Percentiles rank a stretch among this genome's conserved stretches.
These are phyloP conservation scores for Eupithecia subfuscata DNA, from an alignment of 2,888 invertebrate species.

Conservation along the genomic window DNA sequence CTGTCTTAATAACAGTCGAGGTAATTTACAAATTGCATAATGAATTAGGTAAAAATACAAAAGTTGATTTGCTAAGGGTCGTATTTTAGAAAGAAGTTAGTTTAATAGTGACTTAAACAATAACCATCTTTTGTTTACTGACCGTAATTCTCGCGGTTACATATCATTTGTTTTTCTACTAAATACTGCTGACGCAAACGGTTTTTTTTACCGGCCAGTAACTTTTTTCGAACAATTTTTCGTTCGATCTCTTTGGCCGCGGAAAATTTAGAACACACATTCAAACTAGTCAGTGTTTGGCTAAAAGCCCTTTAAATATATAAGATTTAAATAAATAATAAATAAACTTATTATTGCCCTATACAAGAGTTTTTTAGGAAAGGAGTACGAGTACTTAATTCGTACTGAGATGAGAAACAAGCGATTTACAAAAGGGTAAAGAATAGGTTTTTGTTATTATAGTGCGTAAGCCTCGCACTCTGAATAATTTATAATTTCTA, in stretches of 20 bases:
- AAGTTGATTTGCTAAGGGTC: neutral
- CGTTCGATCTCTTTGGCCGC: neutral
- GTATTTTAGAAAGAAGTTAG: neutral
- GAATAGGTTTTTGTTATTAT: no score
- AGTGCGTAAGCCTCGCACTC: no score
- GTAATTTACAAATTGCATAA: slow-evolving; percentile 30
- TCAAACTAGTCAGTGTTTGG: no score
- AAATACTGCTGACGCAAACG: neutral
- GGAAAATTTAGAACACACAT: neutral
- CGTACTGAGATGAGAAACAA: neutral
- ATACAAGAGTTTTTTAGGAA: neutral
- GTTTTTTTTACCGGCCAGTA: neutral
- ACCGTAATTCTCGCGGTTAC: neutral
- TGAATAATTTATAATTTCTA: no score
- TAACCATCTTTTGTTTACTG: neutral
- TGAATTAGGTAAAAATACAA: slow-evolving; percentile 8
- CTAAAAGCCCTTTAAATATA: no score
- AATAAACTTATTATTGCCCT: neutral
- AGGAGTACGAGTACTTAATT: neutral
- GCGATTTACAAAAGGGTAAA: neutral
- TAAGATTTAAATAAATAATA: no score
- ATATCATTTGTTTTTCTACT: neutral
- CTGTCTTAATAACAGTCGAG: slow-evolving; percentile 29
- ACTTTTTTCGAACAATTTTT: neutral
- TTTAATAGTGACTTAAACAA: neutral